Percentiles rank a stretch among this genome's conserved stretches.
phyloP scores from a whole-genome alignment of 1,140 invertebrate species.

The Steinernema feltiae region DNA sequence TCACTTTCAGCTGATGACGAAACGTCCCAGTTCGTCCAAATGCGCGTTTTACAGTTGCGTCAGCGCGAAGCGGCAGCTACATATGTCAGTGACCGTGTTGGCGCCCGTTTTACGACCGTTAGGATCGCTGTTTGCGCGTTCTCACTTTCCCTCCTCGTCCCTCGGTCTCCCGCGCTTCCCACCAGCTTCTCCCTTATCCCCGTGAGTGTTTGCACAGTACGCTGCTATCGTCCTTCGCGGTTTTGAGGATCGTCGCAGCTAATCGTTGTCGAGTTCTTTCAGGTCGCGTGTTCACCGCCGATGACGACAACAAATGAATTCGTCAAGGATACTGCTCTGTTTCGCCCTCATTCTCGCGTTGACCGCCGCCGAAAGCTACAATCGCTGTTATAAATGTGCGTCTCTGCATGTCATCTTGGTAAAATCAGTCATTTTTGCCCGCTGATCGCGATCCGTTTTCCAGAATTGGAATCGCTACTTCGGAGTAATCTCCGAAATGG shows the following conservation, averaged over 20 bases:
- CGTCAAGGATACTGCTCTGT: background rate
- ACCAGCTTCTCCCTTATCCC: conserved; percentile 10
- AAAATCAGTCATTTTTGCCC: background rate
- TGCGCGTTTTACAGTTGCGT: background rate
- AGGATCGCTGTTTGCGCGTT: background rate
- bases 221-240: background rate
- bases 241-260: background rate
- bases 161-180: background rate
- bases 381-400: background rate
- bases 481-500: background rate
- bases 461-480: background rate
- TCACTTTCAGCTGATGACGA: no score
- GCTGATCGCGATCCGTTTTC: background rate
- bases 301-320: background rate
- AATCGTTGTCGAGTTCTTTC: background rate
- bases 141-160: conserved; percentile 7
- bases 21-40: no score
- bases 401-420: background rate
- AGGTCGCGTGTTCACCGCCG: background rate
- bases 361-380: background rate
- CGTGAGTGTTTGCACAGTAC: conserved; percentile 1
- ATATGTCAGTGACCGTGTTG: no score
- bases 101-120: conserved; percentile 7
- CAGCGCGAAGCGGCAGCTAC: background rate
- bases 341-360: background rate